These are phyloP conservation scores for Netelia virgata DNA, from an alignment of 2,888 invertebrate species.

Conservation along the genomic window DNA sequence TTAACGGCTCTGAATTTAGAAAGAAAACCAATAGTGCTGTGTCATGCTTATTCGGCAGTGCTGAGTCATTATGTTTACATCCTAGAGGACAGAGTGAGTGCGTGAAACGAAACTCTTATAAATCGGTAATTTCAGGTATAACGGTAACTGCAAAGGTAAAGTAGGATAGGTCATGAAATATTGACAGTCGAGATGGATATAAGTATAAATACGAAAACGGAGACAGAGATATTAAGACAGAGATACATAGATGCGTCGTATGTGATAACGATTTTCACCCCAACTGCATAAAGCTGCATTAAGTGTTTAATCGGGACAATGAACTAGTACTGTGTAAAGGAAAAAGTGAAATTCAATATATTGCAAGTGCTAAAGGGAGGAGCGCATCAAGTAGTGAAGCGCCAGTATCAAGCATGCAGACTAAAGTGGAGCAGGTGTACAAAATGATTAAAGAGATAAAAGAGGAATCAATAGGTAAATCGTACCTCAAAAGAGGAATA, in stretches of 20 bases:
- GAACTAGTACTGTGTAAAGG: constrained; percentile 14
- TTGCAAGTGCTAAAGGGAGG: constrained; percentile 1
- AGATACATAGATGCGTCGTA: neutral
- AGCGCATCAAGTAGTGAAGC: too few species aligned
- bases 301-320: neutral
- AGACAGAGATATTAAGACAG: neutral
- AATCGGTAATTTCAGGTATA: too few species aligned
- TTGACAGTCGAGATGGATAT: too few species aligned
- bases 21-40: too few species aligned
- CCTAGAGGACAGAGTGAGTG: too few species aligned
- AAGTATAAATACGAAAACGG: too few species aligned
- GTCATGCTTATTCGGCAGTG: too few species aligned
- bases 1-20: too few species aligned
- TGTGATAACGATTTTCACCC: constrained; percentile 22
- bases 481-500: neutral
- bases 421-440: neutral
- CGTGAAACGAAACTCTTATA: too few species aligned
- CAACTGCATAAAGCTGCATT: constrained; percentile 12
- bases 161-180: too few species aligned
- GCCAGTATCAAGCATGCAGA: neutral
- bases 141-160: too few species aligned
- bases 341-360: neutral
- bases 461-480: neutral
- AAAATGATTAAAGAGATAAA: neutral
- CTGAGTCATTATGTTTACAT: too few species aligned